phyloP scores from a whole-genome alignment of 1,140 invertebrate species.

The Drosophila pectinifera region DNA sequence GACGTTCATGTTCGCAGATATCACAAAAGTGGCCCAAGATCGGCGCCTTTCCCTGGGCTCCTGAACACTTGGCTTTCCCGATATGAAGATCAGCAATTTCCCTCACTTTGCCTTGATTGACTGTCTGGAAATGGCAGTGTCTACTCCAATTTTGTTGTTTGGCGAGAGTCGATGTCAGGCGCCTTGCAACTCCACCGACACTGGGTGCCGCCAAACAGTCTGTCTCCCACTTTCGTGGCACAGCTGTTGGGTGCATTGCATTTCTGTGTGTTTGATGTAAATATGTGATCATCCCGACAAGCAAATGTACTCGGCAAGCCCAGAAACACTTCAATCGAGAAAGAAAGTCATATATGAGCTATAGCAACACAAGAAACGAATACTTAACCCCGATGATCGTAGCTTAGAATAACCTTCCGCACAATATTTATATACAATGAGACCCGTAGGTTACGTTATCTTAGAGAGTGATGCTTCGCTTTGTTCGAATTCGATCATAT shows the following conservation, averaged over 20 bases:
- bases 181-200: constrained; percentile 26
- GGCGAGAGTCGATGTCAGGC: constrained; percentile 51
- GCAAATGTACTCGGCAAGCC: constrained; percentile 25
- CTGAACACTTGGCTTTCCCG: constrained; percentile 20
- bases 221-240: constrained; percentile 20
- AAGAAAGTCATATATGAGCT: too few species aligned
- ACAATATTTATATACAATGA: too few species aligned
- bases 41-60: constrained; percentile 22
- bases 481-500: too few species aligned
- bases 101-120: constrained; percentile 62
- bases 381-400: too few species aligned
- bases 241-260: constrained; percentile 59
- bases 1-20: constrained; percentile 35
- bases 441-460: too few species aligned
- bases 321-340: constrained; percentile 24
- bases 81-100: constrained; percentile 46
- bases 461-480: too few species aligned
- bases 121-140: constrained; percentile 42
- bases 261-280: constrained; percentile 60
- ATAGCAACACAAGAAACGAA: not conserved
- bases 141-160: constrained; percentile 61
- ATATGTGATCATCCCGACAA: constrained; percentile 55
- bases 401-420: too few species aligned
- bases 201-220: constrained; percentile 56
- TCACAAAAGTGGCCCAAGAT: constrained; percentile 27